These are phyloP conservation scores for Dendrophyllia cribrosa DNA, from an alignment of 64 coral and sea anemone species.

Conservation along the genomic window DNA sequence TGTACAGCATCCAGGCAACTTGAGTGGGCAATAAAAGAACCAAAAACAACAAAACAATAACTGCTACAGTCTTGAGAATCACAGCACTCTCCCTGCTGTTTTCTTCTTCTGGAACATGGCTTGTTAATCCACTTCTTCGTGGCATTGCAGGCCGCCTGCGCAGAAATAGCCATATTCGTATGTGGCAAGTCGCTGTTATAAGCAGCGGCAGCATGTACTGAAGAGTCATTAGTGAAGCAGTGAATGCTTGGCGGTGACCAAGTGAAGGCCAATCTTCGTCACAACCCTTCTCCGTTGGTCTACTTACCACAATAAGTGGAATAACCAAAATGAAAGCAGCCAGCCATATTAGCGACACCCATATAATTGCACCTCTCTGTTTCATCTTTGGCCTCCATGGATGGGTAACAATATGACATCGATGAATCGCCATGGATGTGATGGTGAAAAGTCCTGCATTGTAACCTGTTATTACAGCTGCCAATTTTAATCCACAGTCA, in stretches of 20 bases:
- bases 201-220: slow-evolving; percentile 78
- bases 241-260: slow-evolving; percentile 63
- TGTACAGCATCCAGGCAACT: slow-evolving; percentile 58
- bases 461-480: slow-evolving; percentile 54
- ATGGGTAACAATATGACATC: slow-evolving; percentile 80
- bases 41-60: slow-evolving; percentile 70
- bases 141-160: background rate
- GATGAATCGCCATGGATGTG: slow-evolving; percentile 85
- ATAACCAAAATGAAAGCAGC: slow-evolving; percentile 67
- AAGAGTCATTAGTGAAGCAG: slow-evolving; percentile 53
- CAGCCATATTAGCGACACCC: slow-evolving; percentile 77
- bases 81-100: slow-evolving; percentile 63
- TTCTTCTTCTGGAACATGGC: slow-evolving; percentile 12
- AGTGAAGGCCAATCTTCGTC: slow-evolving; percentile 61
- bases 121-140: background rate
- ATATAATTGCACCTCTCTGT: slow-evolving; percentile 19
- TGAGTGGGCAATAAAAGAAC: slow-evolving; percentile 65
- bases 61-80: slow-evolving; percentile 71
- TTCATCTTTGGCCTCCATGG: slow-evolving; percentile 75
- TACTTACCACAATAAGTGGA: slow-evolving; percentile 73
- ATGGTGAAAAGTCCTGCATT: slow-evolving; percentile 82
- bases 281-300: slow-evolving; percentile 32
- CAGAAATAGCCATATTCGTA: slow-evolving; percentile 74
- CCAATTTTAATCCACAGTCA: slow-evolving; percentile 63
- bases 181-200: slow-evolving; percentile 63